phyloP scores from a whole-genome alignment of 2,113 vertebrate genomes.

The Lates calcarifer region DNA sequence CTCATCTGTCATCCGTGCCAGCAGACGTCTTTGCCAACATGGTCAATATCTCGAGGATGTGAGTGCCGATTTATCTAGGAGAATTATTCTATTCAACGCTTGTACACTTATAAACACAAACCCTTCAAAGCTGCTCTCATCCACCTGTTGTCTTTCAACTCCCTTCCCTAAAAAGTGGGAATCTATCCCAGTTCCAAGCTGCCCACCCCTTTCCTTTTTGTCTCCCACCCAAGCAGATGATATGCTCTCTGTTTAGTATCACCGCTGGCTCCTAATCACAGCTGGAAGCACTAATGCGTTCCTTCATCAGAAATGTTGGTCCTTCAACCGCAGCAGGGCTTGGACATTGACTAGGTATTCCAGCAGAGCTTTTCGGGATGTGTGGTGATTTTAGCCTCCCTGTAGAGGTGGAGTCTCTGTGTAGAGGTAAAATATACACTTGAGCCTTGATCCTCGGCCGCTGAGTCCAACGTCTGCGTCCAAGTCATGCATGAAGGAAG shows the following conservation, averaged over 20 bases:
- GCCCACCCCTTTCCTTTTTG: constrained; percentile 15
- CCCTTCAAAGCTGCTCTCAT: constrained; percentile 10
- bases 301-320: constrained; percentile 70
- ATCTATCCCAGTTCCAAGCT: constrained; percentile 14
- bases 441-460: constrained; percentile 43
- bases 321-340: constrained; percentile 61
- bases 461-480: constrained; percentile 44
- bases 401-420: constrained; percentile 32
- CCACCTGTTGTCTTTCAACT: constrained; percentile 56
- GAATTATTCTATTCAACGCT: neutral
- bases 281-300: constrained; percentile 70
- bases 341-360: constrained; percentile 49
- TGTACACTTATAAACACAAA: neutral
- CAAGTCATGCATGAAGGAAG: constrained; percentile 62
- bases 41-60: constrained; percentile 96
- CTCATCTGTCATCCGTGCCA: constrained; percentile 88
- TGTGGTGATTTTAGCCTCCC: constrained; percentile 48
- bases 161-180: constrained; percentile 13
- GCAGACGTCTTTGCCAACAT: constrained; percentile 88
- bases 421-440: constrained; percentile 69
- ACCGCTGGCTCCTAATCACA: constrained; percentile 68
- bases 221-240: constrained; percentile 57
- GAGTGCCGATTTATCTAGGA: constrained; percentile 78
- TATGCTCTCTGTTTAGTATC: constrained; percentile 70
- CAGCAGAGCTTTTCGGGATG: constrained; percentile 32